Conservation (phyloP, 2,113 vertebrate genomes). For the Chlamydotis undulata region DNA sequence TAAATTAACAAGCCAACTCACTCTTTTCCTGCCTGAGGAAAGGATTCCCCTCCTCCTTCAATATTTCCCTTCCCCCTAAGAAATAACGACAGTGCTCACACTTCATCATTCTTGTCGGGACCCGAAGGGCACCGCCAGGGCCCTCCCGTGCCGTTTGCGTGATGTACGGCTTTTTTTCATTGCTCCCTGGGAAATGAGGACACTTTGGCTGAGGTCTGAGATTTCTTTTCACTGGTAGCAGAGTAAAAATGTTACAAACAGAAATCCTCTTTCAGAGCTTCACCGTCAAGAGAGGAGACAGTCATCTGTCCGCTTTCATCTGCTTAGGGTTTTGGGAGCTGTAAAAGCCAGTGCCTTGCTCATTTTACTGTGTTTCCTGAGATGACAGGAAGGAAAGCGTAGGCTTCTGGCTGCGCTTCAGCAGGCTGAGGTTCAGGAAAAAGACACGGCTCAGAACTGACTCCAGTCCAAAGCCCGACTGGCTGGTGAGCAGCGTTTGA, state of each 20-base stretch:
- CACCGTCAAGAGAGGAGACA: accelerated
- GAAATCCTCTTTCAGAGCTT: not conserved
- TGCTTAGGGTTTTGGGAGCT: not conserved
- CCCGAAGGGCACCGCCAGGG: not conserved
- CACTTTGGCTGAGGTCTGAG: not conserved
- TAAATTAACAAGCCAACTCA: not conserved
- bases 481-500: not conserved
- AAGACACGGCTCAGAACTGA: slow-evolving; percentile 17
- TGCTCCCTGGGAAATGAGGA: not conserved
- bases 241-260: not conserved
- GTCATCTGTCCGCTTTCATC: not conserved
- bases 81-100: not conserved
- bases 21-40: not conserved
- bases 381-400: not conserved
- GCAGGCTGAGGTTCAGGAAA: slow-evolving; percentile 28
- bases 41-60: not conserved
- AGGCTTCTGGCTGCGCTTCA: slow-evolving; percentile 22
- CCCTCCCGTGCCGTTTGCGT: not conserved
- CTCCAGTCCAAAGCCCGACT: slow-evolving; percentile 15
- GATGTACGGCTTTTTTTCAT: not conserved
- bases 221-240: not conserved
- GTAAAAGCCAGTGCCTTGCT: not conserved
- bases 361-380: not conserved
- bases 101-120: not conserved
- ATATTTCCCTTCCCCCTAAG: not conserved